phyloP scores from a whole-genome alignment of 2,888 invertebrate species.

The Pyrocoelia pectoralis region DNA sequence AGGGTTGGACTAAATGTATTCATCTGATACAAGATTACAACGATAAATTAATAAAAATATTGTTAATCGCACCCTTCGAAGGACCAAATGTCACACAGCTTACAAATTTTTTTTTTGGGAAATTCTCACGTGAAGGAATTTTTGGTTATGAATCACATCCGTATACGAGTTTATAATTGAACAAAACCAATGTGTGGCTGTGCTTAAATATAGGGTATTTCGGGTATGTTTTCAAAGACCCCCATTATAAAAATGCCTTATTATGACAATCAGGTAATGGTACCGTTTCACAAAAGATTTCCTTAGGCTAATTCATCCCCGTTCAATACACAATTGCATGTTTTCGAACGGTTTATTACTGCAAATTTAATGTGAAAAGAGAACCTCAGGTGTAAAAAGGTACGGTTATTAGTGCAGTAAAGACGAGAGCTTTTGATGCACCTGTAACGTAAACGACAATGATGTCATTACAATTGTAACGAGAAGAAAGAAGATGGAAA shows the following conservation, averaged over 20 bases:
- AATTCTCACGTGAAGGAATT: slow-evolving; percentile 32
- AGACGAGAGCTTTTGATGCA: slow-evolving; percentile 40
- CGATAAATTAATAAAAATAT: too few species aligned
- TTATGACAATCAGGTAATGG: slow-evolving; percentile 32
- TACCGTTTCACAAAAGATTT: slow-evolving; percentile 18
- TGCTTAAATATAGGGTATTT: slow-evolving; percentile 32
- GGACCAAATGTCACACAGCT: too few species aligned
- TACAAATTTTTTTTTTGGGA: too few species aligned
- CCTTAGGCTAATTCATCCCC: background rate
- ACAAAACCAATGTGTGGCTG: slow-evolving; percentile 26
- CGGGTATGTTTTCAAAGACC: slow-evolving; percentile 27
- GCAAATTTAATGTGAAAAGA: slow-evolving; percentile 46
- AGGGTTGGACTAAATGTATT: too few species aligned
- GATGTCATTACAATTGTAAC: slow-evolving; percentile 34
- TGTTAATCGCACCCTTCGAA: too few species aligned
- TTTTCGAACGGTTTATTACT: slow-evolving; percentile 24
- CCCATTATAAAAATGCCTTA: slow-evolving; percentile 28
- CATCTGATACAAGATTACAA: too few species aligned
- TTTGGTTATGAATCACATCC: slow-evolving; percentile 5
- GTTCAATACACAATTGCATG: background rate
- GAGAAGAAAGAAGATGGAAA: slow-evolving; percentile 47
- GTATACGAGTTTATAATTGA: slow-evolving; percentile 15
- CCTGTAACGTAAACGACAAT: slow-evolving; percentile 45
- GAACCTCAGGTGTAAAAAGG: slow-evolving; percentile 55
- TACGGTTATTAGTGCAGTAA: slow-evolving; percentile 53